Evolutionary conservation across 2,797 vertebrate species (phyloP).

Genomic region (Eptatretus atami): DNA sequence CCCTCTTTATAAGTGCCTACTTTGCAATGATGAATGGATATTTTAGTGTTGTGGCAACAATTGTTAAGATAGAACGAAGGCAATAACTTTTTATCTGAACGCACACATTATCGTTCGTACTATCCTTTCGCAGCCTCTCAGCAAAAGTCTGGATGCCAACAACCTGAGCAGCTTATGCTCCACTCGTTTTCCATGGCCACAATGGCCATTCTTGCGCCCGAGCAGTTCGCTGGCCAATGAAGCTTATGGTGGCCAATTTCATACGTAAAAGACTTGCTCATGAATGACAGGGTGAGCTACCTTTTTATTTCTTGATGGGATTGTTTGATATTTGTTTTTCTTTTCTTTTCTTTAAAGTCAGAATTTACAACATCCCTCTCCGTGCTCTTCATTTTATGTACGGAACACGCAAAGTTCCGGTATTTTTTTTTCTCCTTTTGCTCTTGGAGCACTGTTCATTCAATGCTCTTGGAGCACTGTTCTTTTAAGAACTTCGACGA

Average conservation of each 20-base stretch:
- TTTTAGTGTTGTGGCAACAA: too few species aligned
- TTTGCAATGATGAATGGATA: not conserved
- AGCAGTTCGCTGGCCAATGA: conserved; percentile 97
- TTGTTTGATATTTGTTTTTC: conserved; percentile 3
- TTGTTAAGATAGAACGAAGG: too few species aligned
- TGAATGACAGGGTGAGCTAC: conserved; percentile 74
- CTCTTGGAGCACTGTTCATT: too few species aligned
- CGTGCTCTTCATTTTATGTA: conserved; percentile 7
- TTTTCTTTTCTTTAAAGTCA: conserved; percentile 10
- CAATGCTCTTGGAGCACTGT: too few species aligned
- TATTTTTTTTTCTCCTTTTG: too few species aligned
- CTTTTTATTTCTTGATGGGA: conserved; percentile 8
- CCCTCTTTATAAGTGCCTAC: not conserved
- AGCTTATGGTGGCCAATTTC: conserved; percentile 94
- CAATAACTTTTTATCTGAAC: not conserved
- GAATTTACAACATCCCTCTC: conserved; percentile 13
- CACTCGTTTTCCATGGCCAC: conserved; percentile 66
- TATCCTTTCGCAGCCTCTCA: conserved; percentile 35
- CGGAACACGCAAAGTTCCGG: not conserved
- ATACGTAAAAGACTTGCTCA: conserved; percentile 93
- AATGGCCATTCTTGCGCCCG: conserved; percentile 95
- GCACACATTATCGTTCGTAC: not conserved
- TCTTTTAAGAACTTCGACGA: too few species aligned
- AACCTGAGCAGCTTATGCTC: conserved; percentile 93
- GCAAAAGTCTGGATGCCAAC: conserved; percentile 80